Conservation (phyloP, 2,113 vertebrate species). For the Rynchops niger region DNA sequence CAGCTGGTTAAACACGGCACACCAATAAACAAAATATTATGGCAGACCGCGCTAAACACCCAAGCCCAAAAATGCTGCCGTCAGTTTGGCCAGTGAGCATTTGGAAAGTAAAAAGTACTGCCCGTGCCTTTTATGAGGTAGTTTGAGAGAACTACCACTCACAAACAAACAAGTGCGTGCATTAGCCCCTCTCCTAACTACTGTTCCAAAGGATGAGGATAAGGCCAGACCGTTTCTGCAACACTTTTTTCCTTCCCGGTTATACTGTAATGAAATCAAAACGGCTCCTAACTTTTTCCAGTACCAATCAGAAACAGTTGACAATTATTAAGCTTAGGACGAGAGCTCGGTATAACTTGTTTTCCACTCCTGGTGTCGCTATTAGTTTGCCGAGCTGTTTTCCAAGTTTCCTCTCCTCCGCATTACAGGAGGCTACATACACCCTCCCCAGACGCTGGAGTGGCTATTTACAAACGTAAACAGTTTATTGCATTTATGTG, state of each 20-base stretch:
- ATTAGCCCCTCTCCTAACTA: background rate
- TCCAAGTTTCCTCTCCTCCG: background rate
- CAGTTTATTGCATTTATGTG: background rate
- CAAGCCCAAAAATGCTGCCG: background rate
- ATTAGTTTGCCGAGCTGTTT: background rate
- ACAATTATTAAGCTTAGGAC: background rate
- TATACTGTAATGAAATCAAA: background rate
- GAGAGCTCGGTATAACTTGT: background rate
- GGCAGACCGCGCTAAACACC: background rate
- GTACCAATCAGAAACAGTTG: background rate
- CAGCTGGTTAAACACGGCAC: background rate
- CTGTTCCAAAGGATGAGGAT: background rate
- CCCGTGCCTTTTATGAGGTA: background rate
- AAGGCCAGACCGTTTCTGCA: background rate
- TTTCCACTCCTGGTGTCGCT: background rate
- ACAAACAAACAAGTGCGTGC: accelerated
- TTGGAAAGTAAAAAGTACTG: background rate
- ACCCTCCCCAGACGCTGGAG: background rate
- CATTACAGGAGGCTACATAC: background rate
- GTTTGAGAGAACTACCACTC: accelerated
- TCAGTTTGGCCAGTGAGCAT: background rate
- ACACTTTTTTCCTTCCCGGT: background rate
- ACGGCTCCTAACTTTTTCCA: background rate
- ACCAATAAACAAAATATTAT: accelerated
- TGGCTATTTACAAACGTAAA: background rate